Conservation (phyloP, 2,797 vertebrate species). For the Coracias cyanogaster region DNA sequence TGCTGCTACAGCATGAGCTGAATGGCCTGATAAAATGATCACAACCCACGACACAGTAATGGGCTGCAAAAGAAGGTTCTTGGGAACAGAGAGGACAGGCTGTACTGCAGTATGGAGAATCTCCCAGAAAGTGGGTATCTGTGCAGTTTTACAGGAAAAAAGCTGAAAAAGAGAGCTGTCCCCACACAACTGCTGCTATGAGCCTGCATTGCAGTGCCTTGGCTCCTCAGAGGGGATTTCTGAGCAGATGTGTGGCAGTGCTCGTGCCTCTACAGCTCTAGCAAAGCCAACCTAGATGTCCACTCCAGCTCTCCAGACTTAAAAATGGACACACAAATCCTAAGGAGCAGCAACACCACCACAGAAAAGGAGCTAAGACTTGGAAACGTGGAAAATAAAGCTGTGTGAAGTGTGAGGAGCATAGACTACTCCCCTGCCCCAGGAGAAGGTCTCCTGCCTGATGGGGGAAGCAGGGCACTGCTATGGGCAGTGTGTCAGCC, state of each 20-base stretch:
- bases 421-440: background rate
- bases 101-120: rapidly evolving
- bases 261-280: background rate
- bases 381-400: background rate
- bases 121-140: rapidly evolving
- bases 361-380: background rate
- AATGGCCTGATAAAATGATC: background rate
- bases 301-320: background rate
- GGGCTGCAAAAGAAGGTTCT: background rate
- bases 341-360: background rate
- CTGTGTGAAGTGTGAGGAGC: background rate
- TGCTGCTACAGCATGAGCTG: background rate
- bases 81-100: background rate
- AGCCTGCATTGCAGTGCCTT: background rate
- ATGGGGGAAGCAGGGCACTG: rapidly evolving
- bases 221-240: background rate
- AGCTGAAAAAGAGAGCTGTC: background rate
- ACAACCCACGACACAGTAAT: background rate
- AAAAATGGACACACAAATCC: background rate
- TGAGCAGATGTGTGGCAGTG: background rate
- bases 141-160: background rate
- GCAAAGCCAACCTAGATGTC: background rate
- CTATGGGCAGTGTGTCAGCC: rapidly evolving
- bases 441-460: background rate
- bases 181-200: background rate